Conservation (phyloP, 2,888 invertebrate genomes). For the Biston betularia region DNA sequence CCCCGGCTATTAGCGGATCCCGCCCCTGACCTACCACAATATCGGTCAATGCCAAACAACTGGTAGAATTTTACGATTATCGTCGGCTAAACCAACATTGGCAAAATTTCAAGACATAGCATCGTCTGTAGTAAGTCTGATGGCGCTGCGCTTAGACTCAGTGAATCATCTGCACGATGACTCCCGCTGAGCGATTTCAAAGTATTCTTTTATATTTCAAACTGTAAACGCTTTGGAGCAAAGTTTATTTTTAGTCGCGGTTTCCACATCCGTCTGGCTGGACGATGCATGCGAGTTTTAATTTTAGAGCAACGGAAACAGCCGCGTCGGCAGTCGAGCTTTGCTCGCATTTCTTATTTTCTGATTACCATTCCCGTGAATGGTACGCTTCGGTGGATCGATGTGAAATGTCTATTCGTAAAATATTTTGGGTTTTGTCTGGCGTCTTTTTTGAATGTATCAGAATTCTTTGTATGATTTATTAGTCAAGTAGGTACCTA, state of each 20-base stretch:
- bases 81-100: constrained; percentile 79
- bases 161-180: constrained; percentile 70
- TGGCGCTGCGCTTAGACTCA: constrained; percentile 53
- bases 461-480: neutral
- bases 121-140: constrained; percentile 83
- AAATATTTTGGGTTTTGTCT: neutral
- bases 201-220: constrained; percentile 51
- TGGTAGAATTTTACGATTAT: constrained; percentile 80
- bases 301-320: constrained; percentile 82
- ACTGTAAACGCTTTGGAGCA: constrained; percentile 51
- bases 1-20: constrained; percentile 51
- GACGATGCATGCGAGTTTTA: constrained; percentile 65
- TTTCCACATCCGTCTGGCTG: constrained; percentile 41
- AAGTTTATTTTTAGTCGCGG: constrained; percentile 53
- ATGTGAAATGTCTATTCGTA: constrained; percentile 31
- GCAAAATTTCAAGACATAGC: constrained; percentile 82
- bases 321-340: constrained; percentile 50
- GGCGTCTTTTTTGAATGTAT: neutral
- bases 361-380: constrained; percentile 78
- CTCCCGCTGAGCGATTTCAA: constrained; percentile 64
- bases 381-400: constrained; percentile 61
- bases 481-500: neutral
- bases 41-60: constrained; percentile 78
- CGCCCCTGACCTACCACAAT: constrained; percentile 77
- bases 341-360: constrained; percentile 65